These are phyloP conservation scores for Dicyrtomina minuta DNA, from an alignment of 2,888 invertebrate genomes.

Conservation along the genomic window DNA sequence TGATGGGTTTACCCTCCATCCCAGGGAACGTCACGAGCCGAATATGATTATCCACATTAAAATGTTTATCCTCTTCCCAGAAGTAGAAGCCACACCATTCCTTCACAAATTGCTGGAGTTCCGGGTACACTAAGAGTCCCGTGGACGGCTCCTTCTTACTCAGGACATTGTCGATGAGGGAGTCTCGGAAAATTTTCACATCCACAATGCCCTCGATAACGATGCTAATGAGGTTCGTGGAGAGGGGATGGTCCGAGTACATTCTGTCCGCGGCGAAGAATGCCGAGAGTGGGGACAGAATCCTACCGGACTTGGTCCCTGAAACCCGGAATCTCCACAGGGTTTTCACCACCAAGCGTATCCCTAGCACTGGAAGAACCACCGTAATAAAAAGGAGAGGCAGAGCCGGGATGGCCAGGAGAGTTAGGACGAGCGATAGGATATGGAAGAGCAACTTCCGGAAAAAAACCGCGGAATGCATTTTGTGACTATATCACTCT, in stretches of 20 bases:
- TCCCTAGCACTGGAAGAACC: no score
- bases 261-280: slow-evolving; percentile 26
- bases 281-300: slow-evolving; percentile 18
- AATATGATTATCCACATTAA: slow-evolving; percentile 24
- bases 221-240: slow-evolving; percentile 19
- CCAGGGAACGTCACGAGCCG: slow-evolving; percentile 11
- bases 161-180: slow-evolving; percentile 16
- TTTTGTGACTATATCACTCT: no score
- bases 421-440: no score
- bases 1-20: neutral
- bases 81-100: slow-evolving; percentile 23
- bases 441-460: no score
- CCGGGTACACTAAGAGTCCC: slow-evolving; percentile 3
- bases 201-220: slow-evolving; percentile 7
- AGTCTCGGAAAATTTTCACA: neutral
- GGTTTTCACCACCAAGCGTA: no score
- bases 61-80: slow-evolving; percentile 15
- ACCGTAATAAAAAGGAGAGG: no score
- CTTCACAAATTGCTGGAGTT: slow-evolving; percentile 4
- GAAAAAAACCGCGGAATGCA: no score
- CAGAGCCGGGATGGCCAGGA: no score
- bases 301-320: neutral
- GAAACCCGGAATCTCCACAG: no score
- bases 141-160: neutral
- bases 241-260: slow-evolving; percentile 9